A percentile compares a stretch with the other conserved stretches of the same genome.
phyloP scores from a whole-genome alignment of 2,113 vertebrate genomes.

The Chrysemys picta region DNA sequence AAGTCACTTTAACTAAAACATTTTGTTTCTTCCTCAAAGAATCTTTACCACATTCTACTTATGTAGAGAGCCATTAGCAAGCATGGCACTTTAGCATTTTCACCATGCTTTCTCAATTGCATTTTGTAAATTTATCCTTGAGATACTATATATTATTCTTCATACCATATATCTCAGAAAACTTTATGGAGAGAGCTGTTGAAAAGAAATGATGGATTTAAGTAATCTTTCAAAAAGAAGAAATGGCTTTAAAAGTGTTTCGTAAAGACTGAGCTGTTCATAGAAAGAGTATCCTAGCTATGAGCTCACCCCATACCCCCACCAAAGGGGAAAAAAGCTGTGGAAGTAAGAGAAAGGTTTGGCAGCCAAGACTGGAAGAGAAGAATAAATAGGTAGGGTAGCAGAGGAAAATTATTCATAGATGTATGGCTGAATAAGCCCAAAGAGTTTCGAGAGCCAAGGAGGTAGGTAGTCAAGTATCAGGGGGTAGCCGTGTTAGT shows the following conservation, averaged over 20 bases:
- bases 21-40: neutral
- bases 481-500: too few relatives aligned
- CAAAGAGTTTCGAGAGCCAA: neutral
- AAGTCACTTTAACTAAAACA: conserved; percentile 14
- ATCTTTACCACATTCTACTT: neutral
- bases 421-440: neutral
- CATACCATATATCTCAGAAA: conserved; percentile 2
- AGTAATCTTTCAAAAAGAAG: conserved; percentile 8
- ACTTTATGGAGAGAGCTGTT: neutral
- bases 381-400: neutral
- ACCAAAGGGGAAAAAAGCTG: neutral
- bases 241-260: neutral
- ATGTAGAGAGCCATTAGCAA: neutral
- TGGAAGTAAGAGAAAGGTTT: neutral
- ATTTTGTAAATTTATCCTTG: neutral
- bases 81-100: neutral
- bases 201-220: neutral
- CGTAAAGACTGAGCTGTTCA: conserved; percentile 15
- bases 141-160: neutral
- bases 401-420: neutral
- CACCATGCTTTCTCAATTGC: neutral
- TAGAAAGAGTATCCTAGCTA: neutral
- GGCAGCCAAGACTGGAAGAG: neutral
- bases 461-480: neutral
- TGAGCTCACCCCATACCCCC: neutral